phyloP scores from a whole-genome alignment of 2,888 invertebrate genomes.

The Lymantria monacha region DNA sequence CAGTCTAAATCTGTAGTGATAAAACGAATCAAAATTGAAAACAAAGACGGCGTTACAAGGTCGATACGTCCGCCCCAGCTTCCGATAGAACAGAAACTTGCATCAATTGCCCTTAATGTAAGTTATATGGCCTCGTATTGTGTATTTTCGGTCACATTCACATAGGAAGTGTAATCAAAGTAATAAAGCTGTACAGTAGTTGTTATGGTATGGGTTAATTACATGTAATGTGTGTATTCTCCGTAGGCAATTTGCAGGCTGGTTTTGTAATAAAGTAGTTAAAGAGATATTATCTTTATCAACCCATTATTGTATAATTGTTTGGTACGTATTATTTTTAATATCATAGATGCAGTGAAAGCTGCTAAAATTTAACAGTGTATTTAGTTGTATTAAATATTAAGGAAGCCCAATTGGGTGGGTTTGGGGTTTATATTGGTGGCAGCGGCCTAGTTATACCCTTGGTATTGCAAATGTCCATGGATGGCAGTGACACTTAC shows the following conservation, averaged over 20 bases:
- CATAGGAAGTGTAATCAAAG: constrained; percentile 37
- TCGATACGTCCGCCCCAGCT: constrained; percentile 41
- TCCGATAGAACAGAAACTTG: constrained; percentile 52
- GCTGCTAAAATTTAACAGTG: too few species aligned
- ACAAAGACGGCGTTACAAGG: constrained; percentile 51
- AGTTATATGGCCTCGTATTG: constrained; percentile 43
- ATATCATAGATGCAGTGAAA: too few species aligned
- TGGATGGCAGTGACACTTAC: too few species aligned
- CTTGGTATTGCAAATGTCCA: too few species aligned
- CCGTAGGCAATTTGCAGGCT: constrained; percentile 10
- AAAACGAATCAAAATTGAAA: constrained; percentile 38
- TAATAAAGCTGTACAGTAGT: constrained; percentile 5
- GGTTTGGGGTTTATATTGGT: too few species aligned
- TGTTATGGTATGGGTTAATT: constrained; percentile 31
- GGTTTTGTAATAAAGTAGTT: background rate
- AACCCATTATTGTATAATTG: too few species aligned
- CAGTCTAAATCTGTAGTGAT: constrained; percentile 51
- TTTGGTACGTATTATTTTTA: too few species aligned
- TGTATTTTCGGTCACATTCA: constrained; percentile 30
- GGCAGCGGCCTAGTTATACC: too few species aligned
- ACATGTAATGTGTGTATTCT: constrained; percentile 25
- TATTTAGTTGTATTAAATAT: too few species aligned
- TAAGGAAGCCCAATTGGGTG: too few species aligned
- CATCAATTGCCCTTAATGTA: constrained; percentile 37
- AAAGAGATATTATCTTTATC: background rate